Percentiles rank a stretch among this genome's conserved stretches.
Evolutionary conservation across 2,113 vertebrate species (phyloP).

Genomic region (Setophaga coronata): DNA sequence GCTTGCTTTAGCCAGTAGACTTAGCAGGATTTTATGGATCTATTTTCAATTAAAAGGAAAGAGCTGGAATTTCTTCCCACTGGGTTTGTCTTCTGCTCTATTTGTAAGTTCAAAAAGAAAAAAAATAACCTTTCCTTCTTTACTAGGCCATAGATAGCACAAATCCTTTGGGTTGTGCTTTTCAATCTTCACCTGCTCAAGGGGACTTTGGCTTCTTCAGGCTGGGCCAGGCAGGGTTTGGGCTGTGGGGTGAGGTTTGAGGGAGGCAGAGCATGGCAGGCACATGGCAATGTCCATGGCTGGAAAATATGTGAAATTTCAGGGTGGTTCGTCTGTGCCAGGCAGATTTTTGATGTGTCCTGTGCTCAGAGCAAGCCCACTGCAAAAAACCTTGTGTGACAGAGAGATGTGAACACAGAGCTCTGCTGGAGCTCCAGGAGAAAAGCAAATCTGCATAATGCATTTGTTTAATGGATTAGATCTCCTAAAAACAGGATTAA

Average conservation of each 20-base stretch:
- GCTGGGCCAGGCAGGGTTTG: not conserved
- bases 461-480: conserved; percentile 11
- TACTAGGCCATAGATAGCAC: not conserved
- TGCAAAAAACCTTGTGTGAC: not conserved
- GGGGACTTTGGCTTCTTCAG: not conserved
- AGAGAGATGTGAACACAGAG: not conserved
- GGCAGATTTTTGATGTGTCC: not conserved
- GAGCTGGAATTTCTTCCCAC: not conserved
- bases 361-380: not conserved
- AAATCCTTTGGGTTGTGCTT: not conserved
- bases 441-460: not conserved
- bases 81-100: not conserved
- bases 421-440: not conserved
- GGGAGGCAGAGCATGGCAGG: not conserved
- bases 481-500: conserved; percentile 30
- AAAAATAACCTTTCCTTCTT: not conserved
- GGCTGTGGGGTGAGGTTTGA: not conserved
- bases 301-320: not conserved
- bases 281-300: rapidly evolving
- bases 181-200: not conserved
- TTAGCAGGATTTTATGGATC: not conserved
- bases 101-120: not conserved
- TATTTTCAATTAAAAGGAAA: not conserved
- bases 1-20: not conserved
- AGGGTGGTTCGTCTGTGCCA: not conserved